These are phyloP conservation scores for Copidosoma floridanum DNA, from an alignment of 1,140 invertebrate species.

Conservation along the genomic window DNA sequence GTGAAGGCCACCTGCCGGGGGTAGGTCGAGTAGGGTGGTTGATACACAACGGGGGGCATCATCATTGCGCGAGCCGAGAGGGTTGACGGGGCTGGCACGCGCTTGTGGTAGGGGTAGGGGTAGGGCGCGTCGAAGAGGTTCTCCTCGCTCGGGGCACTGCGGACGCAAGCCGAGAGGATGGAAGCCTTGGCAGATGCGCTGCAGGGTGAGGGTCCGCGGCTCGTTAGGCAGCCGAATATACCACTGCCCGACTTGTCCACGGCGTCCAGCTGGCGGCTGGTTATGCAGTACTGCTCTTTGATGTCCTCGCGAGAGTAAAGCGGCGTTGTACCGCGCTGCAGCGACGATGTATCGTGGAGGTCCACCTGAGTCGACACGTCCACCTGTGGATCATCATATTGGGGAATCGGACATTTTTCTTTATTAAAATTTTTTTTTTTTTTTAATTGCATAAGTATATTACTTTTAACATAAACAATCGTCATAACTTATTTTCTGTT, in stretches of 20 bases:
- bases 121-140: slow-evolving; percentile 79
- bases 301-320: slow-evolving; percentile 88
- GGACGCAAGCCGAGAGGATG: slow-evolving; percentile 81
- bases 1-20: slow-evolving; percentile 54
- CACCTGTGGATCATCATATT: slow-evolving; percentile 44
- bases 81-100: background rate
- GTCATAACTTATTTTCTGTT: too few relatives aligned
- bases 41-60: slow-evolving; percentile 55
- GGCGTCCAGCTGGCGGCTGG: slow-evolving; percentile 81
- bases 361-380: slow-evolving; percentile 57
- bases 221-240: slow-evolving; percentile 82
- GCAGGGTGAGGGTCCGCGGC: slow-evolving; percentile 53
- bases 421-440: background rate
- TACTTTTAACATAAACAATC: too few relatives aligned
- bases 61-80: too few relatives aligned
- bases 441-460: too few relatives aligned
- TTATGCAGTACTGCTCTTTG: slow-evolving; percentile 89
- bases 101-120: slow-evolving; percentile 44
- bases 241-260: slow-evolving; percentile 74
- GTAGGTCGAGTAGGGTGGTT: slow-evolving; percentile 51
- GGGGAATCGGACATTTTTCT: background rate
- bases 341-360: slow-evolving; percentile 44
- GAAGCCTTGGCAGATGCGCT: slow-evolving; percentile 64
- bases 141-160: slow-evolving; percentile 80
- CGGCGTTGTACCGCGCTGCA: slow-evolving; percentile 59